phyloP scores from a whole-genome alignment of 2,797 vertebrate species.

The Poecilia picta region DNA sequence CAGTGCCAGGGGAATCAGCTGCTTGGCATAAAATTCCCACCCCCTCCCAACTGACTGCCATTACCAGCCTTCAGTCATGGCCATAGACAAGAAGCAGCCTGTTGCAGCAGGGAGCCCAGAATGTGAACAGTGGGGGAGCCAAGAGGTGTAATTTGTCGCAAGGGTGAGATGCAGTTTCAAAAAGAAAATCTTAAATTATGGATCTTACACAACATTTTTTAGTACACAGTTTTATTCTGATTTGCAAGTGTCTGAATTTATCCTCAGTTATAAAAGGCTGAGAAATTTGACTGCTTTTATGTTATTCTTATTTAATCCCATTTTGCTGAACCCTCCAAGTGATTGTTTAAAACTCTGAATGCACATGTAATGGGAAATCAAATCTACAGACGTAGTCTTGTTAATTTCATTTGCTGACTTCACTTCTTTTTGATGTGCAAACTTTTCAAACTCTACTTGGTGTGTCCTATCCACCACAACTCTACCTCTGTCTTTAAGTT shows the following conservation, averaged over 20 bases:
- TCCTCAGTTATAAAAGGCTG: too few relatives aligned
- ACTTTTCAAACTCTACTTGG: too few relatives aligned
- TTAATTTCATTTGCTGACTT: too few relatives aligned
- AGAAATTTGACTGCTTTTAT: too few relatives aligned
- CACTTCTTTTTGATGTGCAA: too few relatives aligned
- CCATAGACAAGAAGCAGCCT: constrained; percentile 39
- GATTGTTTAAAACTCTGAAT: too few relatives aligned
- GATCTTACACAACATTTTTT: background rate
- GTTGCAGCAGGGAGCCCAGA: constrained; percentile 39
- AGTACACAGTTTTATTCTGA: background rate
- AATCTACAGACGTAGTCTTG: too few relatives aligned
- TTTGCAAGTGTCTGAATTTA: background rate
- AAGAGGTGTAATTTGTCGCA: constrained; percentile 31
- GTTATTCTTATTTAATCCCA: too few relatives aligned
- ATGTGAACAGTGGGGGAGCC: constrained; percentile 28
- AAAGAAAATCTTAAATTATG: constrained; percentile 2
- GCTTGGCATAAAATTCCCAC: constrained; percentile 8
- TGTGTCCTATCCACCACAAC: too few relatives aligned
- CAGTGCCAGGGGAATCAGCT: background rate
- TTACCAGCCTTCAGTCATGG: constrained; percentile 29
- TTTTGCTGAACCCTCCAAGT: too few relatives aligned
- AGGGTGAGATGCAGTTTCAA: constrained; percentile 14
- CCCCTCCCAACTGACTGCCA: constrained; percentile 26
- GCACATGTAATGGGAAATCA: too few relatives aligned
- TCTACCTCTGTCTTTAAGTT: too few relatives aligned